Evolutionary conservation across 2,797 vertebrate species (phyloP).

Genomic region (Synanceia verrucosa): DNA sequence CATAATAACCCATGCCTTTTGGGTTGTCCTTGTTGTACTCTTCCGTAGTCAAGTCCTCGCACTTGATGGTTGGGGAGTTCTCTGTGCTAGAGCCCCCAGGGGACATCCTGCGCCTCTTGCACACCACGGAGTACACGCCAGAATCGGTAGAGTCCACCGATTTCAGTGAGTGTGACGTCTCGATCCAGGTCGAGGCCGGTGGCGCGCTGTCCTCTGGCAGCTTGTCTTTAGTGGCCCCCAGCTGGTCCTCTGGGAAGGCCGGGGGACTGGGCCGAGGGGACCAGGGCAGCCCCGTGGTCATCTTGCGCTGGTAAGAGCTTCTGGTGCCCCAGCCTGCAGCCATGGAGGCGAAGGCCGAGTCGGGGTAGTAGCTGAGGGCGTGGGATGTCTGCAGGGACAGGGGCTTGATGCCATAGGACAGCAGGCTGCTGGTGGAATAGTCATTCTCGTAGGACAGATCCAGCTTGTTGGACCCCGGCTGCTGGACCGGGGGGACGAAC

Average conservation of each 20-base stretch:
- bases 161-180: slow-evolving; percentile 93
- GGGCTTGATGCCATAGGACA: slow-evolving; percentile 96
- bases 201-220: slow-evolving; percentile 89
- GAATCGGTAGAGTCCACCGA: slow-evolving; percentile 95
- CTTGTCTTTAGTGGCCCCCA: slow-evolving; percentile 90
- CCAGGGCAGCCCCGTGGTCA: slow-evolving; percentile 93
- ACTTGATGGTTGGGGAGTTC: slow-evolving; percentile 97
- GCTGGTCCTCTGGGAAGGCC: slow-evolving; percentile 91
- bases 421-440: slow-evolving; percentile 92
- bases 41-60: slow-evolving; percentile 94
- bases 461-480: slow-evolving; percentile 90
- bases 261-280: slow-evolving; percentile 93
- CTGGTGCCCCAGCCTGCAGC: slow-evolving; percentile 91
- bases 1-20: slow-evolving; percentile 97
- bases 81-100: slow-evolving; percentile 96
- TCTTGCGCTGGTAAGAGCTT: slow-evolving; percentile 94
- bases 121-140: slow-evolving; percentile 92
- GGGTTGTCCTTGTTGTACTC: slow-evolving; percentile 97
- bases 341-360: slow-evolving; percentile 93
- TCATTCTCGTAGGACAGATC: slow-evolving; percentile 94
- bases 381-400: slow-evolving; percentile 96
- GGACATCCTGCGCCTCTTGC: slow-evolving; percentile 95
- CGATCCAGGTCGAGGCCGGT: slow-evolving; percentile 88
- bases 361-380: slow-evolving; percentile 94
- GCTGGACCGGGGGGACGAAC: slow-evolving; percentile 95